Conservation (phyloP, 2,797 vertebrate species). For the Poeciliopsis turneri region DNA sequence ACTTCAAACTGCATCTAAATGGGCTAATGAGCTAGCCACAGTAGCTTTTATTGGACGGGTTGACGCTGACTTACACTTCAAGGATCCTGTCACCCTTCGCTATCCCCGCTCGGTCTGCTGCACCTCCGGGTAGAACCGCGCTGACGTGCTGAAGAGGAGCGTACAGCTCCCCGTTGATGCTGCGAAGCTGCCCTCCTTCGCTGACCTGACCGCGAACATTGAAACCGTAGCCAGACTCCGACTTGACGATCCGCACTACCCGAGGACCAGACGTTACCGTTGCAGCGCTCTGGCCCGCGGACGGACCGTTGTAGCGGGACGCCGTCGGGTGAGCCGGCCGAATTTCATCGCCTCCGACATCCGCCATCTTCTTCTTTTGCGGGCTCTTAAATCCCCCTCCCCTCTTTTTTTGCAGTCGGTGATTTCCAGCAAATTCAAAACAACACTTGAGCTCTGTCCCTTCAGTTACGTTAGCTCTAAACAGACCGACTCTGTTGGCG, state of each 20-base stretch:
- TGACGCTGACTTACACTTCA: constrained; percentile 89
- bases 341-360: constrained; percentile 87
- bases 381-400: constrained; percentile 54
- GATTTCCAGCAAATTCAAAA: constrained; percentile 75
- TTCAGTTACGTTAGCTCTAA: constrained; percentile 45
- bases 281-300: constrained; percentile 68
- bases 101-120: constrained; percentile 93
- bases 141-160: constrained; percentile 98
- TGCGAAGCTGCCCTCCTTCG: constrained; percentile 96
- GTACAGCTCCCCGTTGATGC: constrained; percentile 98
- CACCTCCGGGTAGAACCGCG: constrained; percentile 94
- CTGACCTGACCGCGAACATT: constrained; percentile 98
- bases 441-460: constrained; percentile 70
- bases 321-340: constrained; percentile 74
- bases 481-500: constrained; percentile 67
- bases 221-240: constrained; percentile 96
- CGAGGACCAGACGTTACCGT: constrained; percentile 85
- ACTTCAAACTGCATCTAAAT: constrained; percentile 17
- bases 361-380: constrained; percentile 89
- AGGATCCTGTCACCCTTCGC: constrained; percentile 95
- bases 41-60: constrained; percentile 12
- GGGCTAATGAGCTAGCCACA: constrained; percentile 46
- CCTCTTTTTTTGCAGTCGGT: constrained; percentile 53
- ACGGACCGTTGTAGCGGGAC: constrained; percentile 82
- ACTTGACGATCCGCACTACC: constrained; percentile 92